phyloP scores from a whole-genome alignment of 1,140 invertebrate genomes.

The Frieseomelitta varia region DNA sequence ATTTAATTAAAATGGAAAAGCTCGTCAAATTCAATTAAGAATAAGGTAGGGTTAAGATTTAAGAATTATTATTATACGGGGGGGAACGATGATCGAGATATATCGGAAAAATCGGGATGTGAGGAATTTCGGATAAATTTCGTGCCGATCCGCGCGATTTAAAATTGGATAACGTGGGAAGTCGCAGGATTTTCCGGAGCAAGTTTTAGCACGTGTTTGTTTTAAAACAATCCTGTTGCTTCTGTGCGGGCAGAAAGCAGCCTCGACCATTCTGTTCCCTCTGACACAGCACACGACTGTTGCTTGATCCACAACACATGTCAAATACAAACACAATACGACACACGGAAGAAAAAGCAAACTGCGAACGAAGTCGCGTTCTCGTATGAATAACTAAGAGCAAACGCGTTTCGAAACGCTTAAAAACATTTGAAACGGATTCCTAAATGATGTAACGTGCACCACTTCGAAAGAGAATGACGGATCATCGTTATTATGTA shows the following conservation, averaged over 20 bases:
- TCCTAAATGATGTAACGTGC: not conserved
- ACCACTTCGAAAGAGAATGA: not conserved
- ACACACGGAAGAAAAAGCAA: not conserved
- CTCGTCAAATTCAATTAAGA: no score
- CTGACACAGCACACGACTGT: not conserved
- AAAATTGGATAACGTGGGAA: not conserved
- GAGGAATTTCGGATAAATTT: not conserved
- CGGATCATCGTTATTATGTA: not conserved
- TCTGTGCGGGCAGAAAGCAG: not conserved
- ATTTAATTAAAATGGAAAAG: no score
- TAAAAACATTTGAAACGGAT: not conserved
- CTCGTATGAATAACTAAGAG: not conserved
- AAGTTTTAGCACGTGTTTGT: not conserved
- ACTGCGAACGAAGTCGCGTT: not conserved
- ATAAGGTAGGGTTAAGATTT: no score
- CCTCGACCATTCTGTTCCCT: not conserved
- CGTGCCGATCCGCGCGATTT: not conserved
- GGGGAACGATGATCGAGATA: no score
- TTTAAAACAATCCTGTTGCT: not conserved
- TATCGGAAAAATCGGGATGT: no score
- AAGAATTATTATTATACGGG: no score
- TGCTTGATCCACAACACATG: not conserved
- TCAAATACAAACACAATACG: not conserved
- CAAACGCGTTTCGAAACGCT: not conserved
- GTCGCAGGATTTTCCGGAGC: not conserved